Conservation (phyloP, 2,113 vertebrate species). For the Takifugu bimaculatus region DNA sequence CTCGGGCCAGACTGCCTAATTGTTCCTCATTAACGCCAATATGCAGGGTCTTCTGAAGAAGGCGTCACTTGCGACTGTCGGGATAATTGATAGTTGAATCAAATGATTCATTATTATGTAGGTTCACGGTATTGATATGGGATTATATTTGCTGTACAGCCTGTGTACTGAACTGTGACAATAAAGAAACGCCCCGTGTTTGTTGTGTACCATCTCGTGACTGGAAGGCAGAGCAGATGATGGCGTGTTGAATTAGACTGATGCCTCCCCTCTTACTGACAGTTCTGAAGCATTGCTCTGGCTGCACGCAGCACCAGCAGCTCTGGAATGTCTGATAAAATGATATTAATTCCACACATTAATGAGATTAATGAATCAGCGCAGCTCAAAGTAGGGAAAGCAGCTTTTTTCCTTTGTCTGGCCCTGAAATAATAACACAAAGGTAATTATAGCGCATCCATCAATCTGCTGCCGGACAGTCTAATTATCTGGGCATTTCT, state of each 20-base stretch:
- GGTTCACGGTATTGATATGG: too few relatives aligned
- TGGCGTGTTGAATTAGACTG: conserved; percentile 55
- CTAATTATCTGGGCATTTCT: conserved; percentile 99
- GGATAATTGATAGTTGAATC: too few relatives aligned
- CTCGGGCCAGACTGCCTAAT: too few relatives aligned
- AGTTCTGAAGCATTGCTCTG: conserved; percentile 83
- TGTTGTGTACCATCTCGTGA: conserved; percentile 41
- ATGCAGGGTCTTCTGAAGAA: too few relatives aligned
- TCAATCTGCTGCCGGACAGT: conserved; percentile 85
- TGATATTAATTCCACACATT: conserved; percentile 98
- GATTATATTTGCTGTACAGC: too few relatives aligned
- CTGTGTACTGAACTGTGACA: conserved; percentile 10
- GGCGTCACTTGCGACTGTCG: too few relatives aligned
- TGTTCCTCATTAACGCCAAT: too few relatives aligned
- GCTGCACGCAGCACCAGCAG: conserved; percentile 82
- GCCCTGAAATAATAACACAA: conserved; percentile 91
- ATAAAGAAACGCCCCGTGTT: conserved; percentile 56
- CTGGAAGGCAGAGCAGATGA: conserved; percentile 47
- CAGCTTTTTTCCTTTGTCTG: conserved; percentile 82
- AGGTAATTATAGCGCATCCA: conserved; percentile 98
- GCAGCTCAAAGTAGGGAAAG: conserved; percentile 77
- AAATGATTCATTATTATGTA: too few relatives aligned
- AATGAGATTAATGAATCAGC: conserved; percentile 99
- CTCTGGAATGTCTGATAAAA: conserved; percentile 99
- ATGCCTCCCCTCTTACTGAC: conserved; percentile 61